phyloP scores from a whole-genome alignment of 2,888 invertebrate genomes.

The Amiota minor region DNA sequence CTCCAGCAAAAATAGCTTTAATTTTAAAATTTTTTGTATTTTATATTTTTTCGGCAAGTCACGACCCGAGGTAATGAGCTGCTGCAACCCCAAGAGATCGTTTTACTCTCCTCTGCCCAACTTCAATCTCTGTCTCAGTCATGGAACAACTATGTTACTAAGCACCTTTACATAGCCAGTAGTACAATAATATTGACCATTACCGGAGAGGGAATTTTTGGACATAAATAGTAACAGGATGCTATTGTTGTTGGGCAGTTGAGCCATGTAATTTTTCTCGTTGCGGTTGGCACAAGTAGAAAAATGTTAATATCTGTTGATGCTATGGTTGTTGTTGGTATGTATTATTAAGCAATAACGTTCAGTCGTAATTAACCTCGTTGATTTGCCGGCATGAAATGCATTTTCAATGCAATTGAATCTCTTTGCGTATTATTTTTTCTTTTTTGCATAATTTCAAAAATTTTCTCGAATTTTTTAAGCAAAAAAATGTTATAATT shows the following conservation, averaged over 20 bases:
- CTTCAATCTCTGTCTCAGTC: too few relatives aligned
- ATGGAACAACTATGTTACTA: too few relatives aligned
- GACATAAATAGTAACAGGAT: too few relatives aligned
- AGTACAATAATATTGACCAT: too few relatives aligned
- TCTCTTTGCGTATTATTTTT: not conserved
- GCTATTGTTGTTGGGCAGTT: too few relatives aligned
- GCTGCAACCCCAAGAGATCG: not conserved
- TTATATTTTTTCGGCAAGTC: slow-evolving; percentile 56
- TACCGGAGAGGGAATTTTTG: too few relatives aligned
- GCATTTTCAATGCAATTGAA: slow-evolving; percentile 23
- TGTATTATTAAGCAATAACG: slow-evolving; percentile 14
- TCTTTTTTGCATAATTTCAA: not conserved
- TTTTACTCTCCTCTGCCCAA: too few relatives aligned
- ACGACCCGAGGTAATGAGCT: slow-evolving; percentile 65
- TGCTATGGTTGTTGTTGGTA: slow-evolving; percentile 2
- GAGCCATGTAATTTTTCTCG: slow-evolving; percentile 16
- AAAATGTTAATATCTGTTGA: not conserved
- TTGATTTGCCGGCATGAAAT: slow-evolving; percentile 40
- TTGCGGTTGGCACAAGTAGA: not conserved
- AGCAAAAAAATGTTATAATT: too few relatives aligned
- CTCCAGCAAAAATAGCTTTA: slow-evolving; percentile 15
- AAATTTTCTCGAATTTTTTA: too few relatives aligned
- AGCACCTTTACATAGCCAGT: too few relatives aligned
- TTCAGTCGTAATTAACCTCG: slow-evolving; percentile 59
- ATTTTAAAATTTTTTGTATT: not conserved